phyloP scores from a whole-genome alignment of 2,888 invertebrate genomes.

The Heterodera filipjevi region DNA sequence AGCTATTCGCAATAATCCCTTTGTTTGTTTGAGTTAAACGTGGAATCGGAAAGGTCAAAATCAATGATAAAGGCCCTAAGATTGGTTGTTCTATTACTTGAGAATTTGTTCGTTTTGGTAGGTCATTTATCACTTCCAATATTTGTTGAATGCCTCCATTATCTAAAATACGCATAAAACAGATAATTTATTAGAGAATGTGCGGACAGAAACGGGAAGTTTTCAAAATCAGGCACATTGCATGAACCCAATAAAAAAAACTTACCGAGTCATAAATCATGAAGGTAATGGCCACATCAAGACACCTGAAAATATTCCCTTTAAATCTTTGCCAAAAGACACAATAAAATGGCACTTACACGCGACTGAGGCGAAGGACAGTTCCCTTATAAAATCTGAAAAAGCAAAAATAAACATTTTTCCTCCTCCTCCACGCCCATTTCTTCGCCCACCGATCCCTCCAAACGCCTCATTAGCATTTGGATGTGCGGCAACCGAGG shows the following conservation, averaged over 20 bases:
- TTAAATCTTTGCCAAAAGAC: constrained; percentile 10
- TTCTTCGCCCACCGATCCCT: too few species aligned
- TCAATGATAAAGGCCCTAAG: not conserved
- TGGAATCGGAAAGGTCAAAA: not conserved
- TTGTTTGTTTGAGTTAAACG: too few species aligned
- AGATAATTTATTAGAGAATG: too few species aligned
- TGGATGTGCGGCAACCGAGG: too few species aligned
- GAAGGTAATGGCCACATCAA: constrained; percentile 99
- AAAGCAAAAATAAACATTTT: constrained; percentile 39
- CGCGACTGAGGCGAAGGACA: constrained; percentile 89
- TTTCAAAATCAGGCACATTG: too few species aligned
- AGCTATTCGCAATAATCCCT: too few species aligned
- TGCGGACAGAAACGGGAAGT: not conserved
- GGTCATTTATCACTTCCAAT: constrained; percentile 35
- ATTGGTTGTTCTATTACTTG: not conserved
- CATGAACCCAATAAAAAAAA: not conserved
- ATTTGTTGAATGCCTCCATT: constrained; percentile 42
- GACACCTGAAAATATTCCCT: constrained; percentile 67
- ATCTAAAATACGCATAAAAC: constrained; percentile 18
- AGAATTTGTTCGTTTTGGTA: not conserved
- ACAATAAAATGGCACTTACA: constrained; percentile 69
- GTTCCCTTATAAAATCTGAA: constrained; percentile 95
- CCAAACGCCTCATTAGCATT: too few species aligned
- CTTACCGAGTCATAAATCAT: constrained; percentile 89
- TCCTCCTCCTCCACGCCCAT: constrained; percentile 88